Evolutionary conservation across 2,888 invertebrate genomes (phyloP).

Genomic region (Chesias legatella): DNA sequence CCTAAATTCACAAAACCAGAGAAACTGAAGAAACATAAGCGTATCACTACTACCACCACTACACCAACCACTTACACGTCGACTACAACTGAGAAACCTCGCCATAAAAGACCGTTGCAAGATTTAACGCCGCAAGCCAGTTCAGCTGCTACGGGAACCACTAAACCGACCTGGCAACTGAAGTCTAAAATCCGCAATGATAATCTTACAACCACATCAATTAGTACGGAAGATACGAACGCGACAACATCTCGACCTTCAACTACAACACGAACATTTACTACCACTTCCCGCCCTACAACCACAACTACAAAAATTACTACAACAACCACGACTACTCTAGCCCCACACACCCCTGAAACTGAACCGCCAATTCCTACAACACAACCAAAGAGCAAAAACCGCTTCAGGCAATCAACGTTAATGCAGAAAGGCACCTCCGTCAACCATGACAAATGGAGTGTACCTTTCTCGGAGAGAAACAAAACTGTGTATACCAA

Average conservation of each 20-base stretch:
- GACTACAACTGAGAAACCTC: constrained; percentile 37
- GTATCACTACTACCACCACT: constrained; percentile 52
- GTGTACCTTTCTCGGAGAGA: constrained; percentile 22
- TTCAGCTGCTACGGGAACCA: constrained; percentile 50
- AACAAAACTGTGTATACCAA: constrained; percentile 17
- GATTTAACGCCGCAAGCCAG: constrained; percentile 63
- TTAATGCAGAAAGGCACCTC: constrained; percentile 68
- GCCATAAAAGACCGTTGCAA: constrained; percentile 44
- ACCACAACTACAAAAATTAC: constrained; percentile 31
- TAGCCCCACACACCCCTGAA: constrained; percentile 24
- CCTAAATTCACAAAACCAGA: constrained; percentile 56
- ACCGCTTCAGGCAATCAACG: constrained; percentile 67
- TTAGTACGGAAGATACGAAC: constrained; percentile 4
- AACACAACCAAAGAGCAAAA: constrained; percentile 49
- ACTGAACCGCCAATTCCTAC: constrained; percentile 29
- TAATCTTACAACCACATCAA: constrained; percentile 34
- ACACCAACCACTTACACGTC: constrained; percentile 48
- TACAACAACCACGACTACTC: constrained; percentile 25
- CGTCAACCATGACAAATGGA: constrained; percentile 72
- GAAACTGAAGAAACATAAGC: constrained; percentile 64
- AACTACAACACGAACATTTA: constrained; percentile 33
- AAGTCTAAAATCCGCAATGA: constrained; percentile 29
- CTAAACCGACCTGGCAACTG: constrained; percentile 32
- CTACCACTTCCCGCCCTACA: constrained; percentile 26
- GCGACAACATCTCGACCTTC: constrained; percentile 15